phyloP scores from a whole-genome alignment of 2,797 vertebrate species.

The Ceyx erithaca region DNA sequence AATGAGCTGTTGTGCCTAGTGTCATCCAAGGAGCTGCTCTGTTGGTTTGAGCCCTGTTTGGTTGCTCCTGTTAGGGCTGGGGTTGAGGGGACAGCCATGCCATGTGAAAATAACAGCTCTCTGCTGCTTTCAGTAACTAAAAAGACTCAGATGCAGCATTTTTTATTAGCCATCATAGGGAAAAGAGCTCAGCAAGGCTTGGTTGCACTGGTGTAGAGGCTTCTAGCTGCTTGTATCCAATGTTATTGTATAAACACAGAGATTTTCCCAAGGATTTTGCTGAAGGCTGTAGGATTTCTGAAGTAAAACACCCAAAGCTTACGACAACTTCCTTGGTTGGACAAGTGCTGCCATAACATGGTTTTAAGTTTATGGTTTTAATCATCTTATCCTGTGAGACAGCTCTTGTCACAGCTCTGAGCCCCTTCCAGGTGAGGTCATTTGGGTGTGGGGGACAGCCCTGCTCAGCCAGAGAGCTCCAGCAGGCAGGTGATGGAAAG shows the following conservation, averaged over 20 bases:
- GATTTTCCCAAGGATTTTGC: constrained; percentile 48
- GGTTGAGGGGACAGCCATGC: constrained; percentile 6
- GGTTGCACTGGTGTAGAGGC: background rate
- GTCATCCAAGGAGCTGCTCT: background rate
- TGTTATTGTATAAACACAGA: constrained; percentile 51
- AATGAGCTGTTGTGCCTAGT: background rate
- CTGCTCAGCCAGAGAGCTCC: background rate
- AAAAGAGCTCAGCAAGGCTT: constrained; percentile 17
- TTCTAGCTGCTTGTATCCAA: constrained; percentile 33
- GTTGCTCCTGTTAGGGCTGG: background rate
- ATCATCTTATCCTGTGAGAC: background rate
- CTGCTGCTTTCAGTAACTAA: constrained; percentile 55
- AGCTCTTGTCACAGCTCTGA: background rate
- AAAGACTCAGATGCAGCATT: constrained; percentile 26
- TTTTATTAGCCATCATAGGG: constrained; percentile 10
- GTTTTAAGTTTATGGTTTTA: background rate
- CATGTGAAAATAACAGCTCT: constrained; percentile 47
- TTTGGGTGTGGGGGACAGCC: background rate
- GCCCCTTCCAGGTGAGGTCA: background rate
- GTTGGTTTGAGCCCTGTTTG: constrained; percentile 1
- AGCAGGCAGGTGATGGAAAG: background rate
- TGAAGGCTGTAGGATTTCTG: constrained; percentile 59
- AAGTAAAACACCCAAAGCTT: constrained; percentile 67
- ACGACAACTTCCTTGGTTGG: constrained; percentile 36
- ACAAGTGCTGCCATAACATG: too few relatives aligned